These are phyloP conservation scores for Pelodiscus sinensis DNA, from an alignment of 2,113 vertebrate species.

Conservation along the genomic window DNA sequence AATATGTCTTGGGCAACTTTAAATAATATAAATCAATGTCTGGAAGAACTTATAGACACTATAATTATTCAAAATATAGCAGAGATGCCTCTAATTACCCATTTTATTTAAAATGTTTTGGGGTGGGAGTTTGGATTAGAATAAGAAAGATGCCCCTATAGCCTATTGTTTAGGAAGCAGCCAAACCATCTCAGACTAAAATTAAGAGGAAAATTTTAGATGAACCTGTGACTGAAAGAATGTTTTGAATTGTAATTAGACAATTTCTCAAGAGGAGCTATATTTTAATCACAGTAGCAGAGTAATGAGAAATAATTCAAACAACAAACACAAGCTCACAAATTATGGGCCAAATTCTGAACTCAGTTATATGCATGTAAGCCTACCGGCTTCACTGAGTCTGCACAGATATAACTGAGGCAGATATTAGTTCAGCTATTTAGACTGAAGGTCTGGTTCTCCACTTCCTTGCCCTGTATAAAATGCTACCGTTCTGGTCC, in stretches of 20 bases:
- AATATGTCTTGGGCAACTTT: conserved; percentile 35
- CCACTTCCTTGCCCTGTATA: not conserved
- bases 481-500: not conserved
- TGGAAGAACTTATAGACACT: conserved; percentile 41
- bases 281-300: not conserved
- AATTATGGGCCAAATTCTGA: not conserved
- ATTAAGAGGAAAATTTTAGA: not conserved
- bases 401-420: not conserved
- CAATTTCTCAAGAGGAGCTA: not conserved
- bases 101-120: conserved; percentile 18
- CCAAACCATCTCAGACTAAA: fast-evolving
- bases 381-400: not conserved
- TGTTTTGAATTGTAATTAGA: not conserved
- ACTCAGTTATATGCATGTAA: fast-evolving
- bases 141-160: not conserved
- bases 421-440: not conserved
- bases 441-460: not conserved
- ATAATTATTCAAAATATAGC: conserved; percentile 7
- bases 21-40: conserved; percentile 34
- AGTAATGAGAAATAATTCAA: not conserved
- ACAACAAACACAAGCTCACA: not conserved
- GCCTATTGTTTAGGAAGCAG: not conserved
- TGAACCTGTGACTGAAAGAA: not conserved
- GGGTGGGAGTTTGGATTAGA: not conserved
- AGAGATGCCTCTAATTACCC: conserved; percentile 36